phyloP scores from a whole-genome alignment of 2,113 vertebrate species.

The Cavia porcellus region DNA sequence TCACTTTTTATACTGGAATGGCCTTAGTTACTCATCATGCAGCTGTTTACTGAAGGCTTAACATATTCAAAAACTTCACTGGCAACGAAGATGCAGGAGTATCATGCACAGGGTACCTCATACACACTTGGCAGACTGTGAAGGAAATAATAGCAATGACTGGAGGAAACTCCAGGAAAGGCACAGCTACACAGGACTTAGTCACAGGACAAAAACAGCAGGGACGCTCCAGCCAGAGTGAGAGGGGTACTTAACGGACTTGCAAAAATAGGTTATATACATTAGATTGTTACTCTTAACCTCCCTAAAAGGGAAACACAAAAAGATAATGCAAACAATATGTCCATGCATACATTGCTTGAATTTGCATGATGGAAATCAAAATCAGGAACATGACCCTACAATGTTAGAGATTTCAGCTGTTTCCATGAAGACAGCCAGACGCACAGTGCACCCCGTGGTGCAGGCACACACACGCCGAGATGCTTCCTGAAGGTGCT shows the following conservation, averaged over 20 bases:
- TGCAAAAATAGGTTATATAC: neutral
- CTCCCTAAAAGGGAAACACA: neutral
- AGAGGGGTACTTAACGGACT: neutral
- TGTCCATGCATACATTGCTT: neutral
- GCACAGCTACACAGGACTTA: neutral
- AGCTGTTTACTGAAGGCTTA: neutral
- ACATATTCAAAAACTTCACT: neutral
- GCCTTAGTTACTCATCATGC: neutral
- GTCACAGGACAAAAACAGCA: neutral
- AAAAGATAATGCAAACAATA: slow-evolving; percentile 13
- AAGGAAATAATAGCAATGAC: neutral
- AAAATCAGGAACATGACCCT: neutral
- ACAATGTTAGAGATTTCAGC: neutral
- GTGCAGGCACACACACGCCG: neutral
- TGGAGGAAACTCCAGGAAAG: neutral
- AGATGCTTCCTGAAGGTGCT: neutral
- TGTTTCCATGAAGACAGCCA: neutral
- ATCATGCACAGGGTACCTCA: neutral
- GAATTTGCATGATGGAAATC: neutral
- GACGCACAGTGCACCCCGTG: neutral
- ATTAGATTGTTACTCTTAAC: neutral
- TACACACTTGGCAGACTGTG: neutral
- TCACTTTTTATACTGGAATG: neutral
- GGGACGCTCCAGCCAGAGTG: neutral
- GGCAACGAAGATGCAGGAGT: neutral